Percentiles rank a stretch among this genome's conserved stretches.
These are phyloP conservation scores for Romanogobio albipinnatus DNA, from an alignment of 2,113 vertebrate genomes.

Conservation along the genomic window DNA sequence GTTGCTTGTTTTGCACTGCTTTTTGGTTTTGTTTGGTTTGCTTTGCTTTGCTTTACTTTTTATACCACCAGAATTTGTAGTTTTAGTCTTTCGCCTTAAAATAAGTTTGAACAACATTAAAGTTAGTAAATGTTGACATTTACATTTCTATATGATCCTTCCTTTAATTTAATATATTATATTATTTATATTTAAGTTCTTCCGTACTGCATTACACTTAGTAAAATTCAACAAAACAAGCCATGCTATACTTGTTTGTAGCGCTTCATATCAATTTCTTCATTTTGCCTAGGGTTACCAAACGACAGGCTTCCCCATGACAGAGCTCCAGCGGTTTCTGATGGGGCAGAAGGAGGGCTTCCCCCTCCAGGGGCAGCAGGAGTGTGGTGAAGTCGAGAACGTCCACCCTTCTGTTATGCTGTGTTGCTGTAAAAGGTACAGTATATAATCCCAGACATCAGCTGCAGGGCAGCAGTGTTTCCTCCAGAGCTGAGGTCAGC, in stretches of 20 bases:
- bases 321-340: conserved; percentile 90
- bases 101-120: not conserved
- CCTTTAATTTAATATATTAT: not conserved
- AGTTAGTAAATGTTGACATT: not conserved
- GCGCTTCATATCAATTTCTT: not conserved
- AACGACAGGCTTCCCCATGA: conserved; percentile 85
- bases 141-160: not conserved
- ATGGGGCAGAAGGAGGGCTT: conserved; percentile 68
- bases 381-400: conserved; percentile 25
- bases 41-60: not conserved
- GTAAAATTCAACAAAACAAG: not conserved
- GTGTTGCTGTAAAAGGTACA: conserved; percentile 81
- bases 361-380: conserved; percentile 60
- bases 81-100: not conserved
- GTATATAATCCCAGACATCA: conserved; percentile 71
- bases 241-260: not conserved
- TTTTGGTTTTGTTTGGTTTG: not conserved
- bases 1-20: not conserved
- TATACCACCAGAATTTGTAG: not conserved
- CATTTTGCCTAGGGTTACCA: conserved; percentile 84
- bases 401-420: conserved; percentile 41
- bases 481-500: conserved; percentile 70
- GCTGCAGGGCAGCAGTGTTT: conserved; percentile 57
- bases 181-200: not conserved
- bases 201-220: not conserved